Conservation (phyloP, 2,113 vertebrate species). For the Prietella phreatophila region DNA sequence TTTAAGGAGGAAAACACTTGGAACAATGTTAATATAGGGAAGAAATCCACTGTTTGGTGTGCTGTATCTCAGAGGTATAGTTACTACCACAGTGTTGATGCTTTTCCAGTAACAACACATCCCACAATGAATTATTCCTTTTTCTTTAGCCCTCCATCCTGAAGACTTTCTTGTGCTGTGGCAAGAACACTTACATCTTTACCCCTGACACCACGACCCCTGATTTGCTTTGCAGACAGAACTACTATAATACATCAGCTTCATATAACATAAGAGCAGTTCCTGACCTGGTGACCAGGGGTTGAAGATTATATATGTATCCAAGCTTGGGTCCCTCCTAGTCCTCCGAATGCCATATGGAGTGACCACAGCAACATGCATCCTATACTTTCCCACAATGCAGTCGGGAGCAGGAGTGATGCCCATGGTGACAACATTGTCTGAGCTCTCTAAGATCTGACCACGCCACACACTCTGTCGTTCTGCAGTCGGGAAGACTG, state of each 20-base stretch:
- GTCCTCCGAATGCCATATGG: constrained; percentile 86
- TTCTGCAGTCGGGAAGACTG: constrained; percentile 69
- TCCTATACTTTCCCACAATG: constrained; percentile 87
- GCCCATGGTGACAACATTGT: constrained; percentile 74
- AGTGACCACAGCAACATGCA: constrained; percentile 84
- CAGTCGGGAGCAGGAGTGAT: constrained; percentile 79
- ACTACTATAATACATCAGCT: not conserved
- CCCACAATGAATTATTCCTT: not conserved
- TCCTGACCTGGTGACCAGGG: constrained; percentile 85
- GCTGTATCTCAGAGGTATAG: not conserved
- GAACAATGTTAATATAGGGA: not conserved
- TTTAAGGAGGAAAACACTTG: not conserved
- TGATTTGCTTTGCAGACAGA: not conserved
- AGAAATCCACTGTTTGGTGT: not conserved
- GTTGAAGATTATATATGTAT: constrained; percentile 92
- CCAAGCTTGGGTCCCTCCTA: constrained; percentile 62
- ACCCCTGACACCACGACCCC: not conserved
- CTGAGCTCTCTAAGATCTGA: constrained; percentile 66
- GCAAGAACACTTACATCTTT: not conserved
- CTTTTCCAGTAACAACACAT: not conserved
- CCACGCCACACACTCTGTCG: constrained; percentile 80
- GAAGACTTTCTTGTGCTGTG: not conserved
- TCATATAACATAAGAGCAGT: not conserved
- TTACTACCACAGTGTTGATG: not conserved
- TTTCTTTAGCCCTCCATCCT: not conserved